phyloP scores from a whole-genome alignment of 2,888 invertebrate species.

The Chrysolina americana region DNA sequence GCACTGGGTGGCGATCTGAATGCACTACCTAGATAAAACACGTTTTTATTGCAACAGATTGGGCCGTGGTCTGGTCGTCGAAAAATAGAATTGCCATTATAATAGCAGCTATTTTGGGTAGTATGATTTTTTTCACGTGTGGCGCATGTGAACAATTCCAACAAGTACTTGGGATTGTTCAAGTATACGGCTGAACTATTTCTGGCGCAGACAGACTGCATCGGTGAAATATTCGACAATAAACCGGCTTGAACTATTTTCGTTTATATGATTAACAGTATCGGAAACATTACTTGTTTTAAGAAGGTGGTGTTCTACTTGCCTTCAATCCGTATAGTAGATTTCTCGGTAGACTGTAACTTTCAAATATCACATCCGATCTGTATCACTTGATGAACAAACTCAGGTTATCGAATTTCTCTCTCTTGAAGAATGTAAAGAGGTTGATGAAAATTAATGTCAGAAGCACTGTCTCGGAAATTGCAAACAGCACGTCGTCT shows the following conservation, averaged over 20 bases:
- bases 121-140: constrained; percentile 13
- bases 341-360: neutral
- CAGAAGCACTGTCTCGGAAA: neutral
- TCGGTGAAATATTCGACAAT: neutral
- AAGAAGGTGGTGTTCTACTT: neutral
- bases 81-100: constrained; percentile 25
- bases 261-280: neutral
- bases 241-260: neutral
- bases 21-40: constrained; percentile 14
- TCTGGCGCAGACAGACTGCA: constrained; percentile 16
- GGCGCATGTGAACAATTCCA: constrained; percentile 26
- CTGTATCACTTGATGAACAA: neutral
- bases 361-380: neutral
- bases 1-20: neutral
- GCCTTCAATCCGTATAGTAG: neutral
- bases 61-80: constrained; percentile 7
- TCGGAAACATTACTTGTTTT: neutral
- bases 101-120: constrained; percentile 25
- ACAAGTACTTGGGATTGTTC: constrained; percentile 7
- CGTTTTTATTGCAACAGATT: constrained; percentile 10
- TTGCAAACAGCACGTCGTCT: constrained; percentile 3
- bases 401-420: neutral
- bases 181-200: constrained; percentile 9
- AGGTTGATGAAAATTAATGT: neutral
- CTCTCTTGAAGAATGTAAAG: neutral